A percentile compares a stretch with the other conserved stretches of the same genome.
Conservation (phyloP, 1,140 invertebrate genomes). For the Leptestheria dahalacensis region DNA sequence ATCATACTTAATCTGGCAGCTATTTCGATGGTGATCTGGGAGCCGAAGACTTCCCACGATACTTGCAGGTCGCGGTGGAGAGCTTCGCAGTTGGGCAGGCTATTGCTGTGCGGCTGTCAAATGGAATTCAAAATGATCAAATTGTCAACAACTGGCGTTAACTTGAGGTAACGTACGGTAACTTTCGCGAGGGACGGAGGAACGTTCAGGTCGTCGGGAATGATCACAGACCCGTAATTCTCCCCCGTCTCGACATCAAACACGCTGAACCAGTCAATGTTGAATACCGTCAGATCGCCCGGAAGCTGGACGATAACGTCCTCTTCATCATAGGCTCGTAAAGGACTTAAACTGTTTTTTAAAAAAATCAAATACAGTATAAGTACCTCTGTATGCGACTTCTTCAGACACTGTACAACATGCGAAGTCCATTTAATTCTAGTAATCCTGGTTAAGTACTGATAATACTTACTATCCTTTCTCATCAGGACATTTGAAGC, state of each 20-base stretch:
- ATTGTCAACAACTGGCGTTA: too few species aligned
- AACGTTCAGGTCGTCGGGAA: constrained; percentile 66
- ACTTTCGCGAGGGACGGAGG: constrained; percentile 61
- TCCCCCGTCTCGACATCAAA: constrained; percentile 54
- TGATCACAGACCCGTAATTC: constrained; percentile 58
- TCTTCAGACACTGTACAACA: too few species aligned
- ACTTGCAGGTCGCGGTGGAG: constrained; percentile 67
- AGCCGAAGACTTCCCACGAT: constrained; percentile 77
- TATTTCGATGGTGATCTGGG: constrained; percentile 71
- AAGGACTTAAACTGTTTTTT: constrained; percentile 45
- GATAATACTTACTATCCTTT: constrained; percentile 66
- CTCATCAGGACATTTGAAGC: constrained; percentile 72
- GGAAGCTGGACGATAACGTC: constrained; percentile 61
- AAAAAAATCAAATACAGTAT: constrained; percentile 10
- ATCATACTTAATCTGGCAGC: constrained; percentile 51
- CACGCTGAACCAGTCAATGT: constrained; percentile 69
- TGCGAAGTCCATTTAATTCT: too few species aligned
- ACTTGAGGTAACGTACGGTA: constrained; percentile 24
- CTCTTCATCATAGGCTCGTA: constrained; percentile 52
- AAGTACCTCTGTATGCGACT: too few species aligned
- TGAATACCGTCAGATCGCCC: constrained; percentile 64
- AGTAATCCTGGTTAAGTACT: constrained; percentile 6
- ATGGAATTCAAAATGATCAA: too few species aligned
- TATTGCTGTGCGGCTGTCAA: constrained; percentile 28
- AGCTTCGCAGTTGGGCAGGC: constrained; percentile 57